A percentile compares a stretch with the other conserved stretches of the same genome.
Evolutionary conservation across 2,888 invertebrate genomes (phyloP).

Genomic region (Penaeus monodon): DNA sequence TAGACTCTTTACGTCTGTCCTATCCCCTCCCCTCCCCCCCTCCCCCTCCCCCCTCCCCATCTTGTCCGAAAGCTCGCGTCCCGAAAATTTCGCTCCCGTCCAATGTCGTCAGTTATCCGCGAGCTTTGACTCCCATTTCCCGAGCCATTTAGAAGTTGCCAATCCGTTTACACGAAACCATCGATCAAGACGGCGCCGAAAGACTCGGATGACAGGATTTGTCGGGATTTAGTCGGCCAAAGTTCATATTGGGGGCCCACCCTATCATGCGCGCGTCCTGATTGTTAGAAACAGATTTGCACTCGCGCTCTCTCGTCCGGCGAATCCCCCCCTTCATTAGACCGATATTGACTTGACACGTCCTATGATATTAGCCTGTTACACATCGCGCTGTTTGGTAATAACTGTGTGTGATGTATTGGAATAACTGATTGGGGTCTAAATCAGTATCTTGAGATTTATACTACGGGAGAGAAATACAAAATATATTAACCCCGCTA

Average conservation of each 20-base stretch:
- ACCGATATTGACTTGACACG: background rate
- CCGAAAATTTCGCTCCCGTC: slow-evolving; percentile 12
- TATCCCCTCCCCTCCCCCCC: too few relatives aligned
- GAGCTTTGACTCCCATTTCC: slow-evolving; percentile 20
- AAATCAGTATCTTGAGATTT: background rate
- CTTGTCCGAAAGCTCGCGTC: background rate
- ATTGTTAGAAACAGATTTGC: slow-evolving; percentile 16
- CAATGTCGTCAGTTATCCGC: background rate
- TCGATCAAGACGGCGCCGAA: slow-evolving; percentile 24
- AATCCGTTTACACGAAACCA: slow-evolving; percentile 36
- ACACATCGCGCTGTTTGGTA: too few relatives aligned
- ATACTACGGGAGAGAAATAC: background rate
- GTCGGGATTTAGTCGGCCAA: slow-evolving; percentile 17
- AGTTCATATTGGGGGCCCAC: slow-evolving; percentile 3
- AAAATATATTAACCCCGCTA: background rate
- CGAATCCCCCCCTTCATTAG: background rate
- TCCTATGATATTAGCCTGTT: background rate
- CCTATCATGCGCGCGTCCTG: background rate
- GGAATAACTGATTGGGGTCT: too few relatives aligned
- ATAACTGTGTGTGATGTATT: too few relatives aligned
- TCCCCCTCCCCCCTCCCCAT: background rate
- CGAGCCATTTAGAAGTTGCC: slow-evolving; percentile 38
- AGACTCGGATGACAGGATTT: slow-evolving; percentile 31
- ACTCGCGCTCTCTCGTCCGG: background rate
- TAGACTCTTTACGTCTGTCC: background rate